Evolutionary conservation across 1,140 invertebrate genomes (phyloP).

Genomic region (Chionoecetes opilio): DNA sequence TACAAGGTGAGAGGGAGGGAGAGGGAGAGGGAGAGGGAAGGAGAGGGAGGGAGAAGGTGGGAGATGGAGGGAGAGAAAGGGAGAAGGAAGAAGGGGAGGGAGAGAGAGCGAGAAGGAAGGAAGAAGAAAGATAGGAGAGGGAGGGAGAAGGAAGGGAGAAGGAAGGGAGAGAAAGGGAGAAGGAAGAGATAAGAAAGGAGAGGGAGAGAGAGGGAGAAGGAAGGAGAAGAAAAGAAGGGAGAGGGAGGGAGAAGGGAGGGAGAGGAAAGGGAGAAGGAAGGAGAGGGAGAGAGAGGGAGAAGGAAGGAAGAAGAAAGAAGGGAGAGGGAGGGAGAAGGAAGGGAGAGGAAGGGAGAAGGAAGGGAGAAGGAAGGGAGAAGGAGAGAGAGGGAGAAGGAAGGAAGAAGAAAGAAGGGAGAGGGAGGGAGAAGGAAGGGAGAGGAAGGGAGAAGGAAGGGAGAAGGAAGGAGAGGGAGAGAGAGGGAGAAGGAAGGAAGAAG

Average conservation of each 20-base stretch:
- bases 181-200: background rate
- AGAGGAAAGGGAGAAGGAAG: background rate
- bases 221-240: background rate
- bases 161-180: background rate
- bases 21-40: background rate
- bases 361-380: background rate
- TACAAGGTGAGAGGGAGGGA: background rate
- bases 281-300: background rate
- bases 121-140: background rate
- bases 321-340: background rate
- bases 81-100: background rate
- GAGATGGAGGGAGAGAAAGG: background rate
- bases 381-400: too few species aligned
- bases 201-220: background rate
- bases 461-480: background rate
- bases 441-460: background rate
- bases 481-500: background rate
- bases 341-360: background rate
- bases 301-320: background rate
- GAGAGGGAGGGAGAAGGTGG: background rate
- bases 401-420: too few species aligned
- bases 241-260: background rate
- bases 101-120: background rate
- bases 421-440: too few species aligned
- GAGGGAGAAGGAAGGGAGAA: background rate